Percentiles rank a stretch among this genome's conserved stretches.
phyloP scores from a whole-genome alignment of 2,888 invertebrate genomes.

The Ophonus ardosiacus region DNA sequence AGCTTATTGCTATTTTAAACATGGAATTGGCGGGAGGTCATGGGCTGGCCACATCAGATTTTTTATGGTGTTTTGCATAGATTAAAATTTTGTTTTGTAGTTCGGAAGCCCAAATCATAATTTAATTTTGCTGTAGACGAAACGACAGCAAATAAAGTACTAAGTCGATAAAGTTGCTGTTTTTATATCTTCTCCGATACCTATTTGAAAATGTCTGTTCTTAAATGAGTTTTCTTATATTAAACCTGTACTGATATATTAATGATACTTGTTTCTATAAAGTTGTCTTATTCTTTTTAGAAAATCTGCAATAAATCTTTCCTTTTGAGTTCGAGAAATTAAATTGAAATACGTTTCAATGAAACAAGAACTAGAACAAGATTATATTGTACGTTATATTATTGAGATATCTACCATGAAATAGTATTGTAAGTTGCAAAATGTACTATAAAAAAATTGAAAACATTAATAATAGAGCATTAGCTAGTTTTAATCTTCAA shows the following conservation, averaged over 20 bases:
- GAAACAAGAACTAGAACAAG: slow-evolving; percentile 40
- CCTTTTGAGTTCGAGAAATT: slow-evolving; percentile 50
- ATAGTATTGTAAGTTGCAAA: not conserved
- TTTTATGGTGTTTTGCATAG: not conserved
- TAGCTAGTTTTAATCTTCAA: too few relatives aligned
- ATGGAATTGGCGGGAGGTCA: too few relatives aligned
- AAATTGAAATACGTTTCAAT: slow-evolving; percentile 56
- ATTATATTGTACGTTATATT: slow-evolving; percentile 45
- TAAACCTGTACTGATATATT: not conserved
- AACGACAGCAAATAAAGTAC: not conserved
- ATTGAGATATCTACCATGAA: slow-evolving; percentile 20
- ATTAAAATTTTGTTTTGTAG: not conserved
- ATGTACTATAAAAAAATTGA: not conserved
- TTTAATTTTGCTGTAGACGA: not conserved
- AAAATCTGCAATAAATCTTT: slow-evolving; percentile 27
- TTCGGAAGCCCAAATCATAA: not conserved
- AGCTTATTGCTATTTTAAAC: too few relatives aligned
- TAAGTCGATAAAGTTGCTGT: not conserved
- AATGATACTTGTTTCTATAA: not conserved
- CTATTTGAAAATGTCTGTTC: not conserved
- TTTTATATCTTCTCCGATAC: not conserved
- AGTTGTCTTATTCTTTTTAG: not conserved
- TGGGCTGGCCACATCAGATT: too few relatives aligned
- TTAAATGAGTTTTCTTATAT: not conserved
- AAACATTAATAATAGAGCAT: too few relatives aligned